phyloP scores from a whole-genome alignment of 2,888 invertebrate species.

The Drosophila pseudotalamancana region DNA sequence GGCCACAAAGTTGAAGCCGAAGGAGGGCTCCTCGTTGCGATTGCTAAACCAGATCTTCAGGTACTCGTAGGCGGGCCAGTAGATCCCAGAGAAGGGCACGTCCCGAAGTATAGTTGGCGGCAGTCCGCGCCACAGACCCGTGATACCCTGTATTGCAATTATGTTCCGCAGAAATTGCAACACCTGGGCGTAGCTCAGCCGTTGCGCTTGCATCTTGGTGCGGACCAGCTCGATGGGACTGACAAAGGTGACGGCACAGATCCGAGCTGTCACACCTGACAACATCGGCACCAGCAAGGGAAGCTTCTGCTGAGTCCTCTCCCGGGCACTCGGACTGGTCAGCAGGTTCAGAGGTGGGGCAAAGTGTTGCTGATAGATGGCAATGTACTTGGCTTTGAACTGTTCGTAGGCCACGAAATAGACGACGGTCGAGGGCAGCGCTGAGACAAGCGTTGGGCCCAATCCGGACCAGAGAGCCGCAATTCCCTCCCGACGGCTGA shows the following conservation, averaged over 20 bases:
- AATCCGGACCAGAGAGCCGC: conserved; percentile 98
- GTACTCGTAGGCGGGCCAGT: conserved; percentile 95
- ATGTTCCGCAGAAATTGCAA: conserved; percentile 86
- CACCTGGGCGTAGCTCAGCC: conserved; percentile 89
- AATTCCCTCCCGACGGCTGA: conserved; percentile 94
- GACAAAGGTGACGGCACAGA: conserved; percentile 92
- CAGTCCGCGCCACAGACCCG: conserved; percentile 92
- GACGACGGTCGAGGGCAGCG: conserved; percentile 97
- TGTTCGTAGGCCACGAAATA: conserved; percentile 99
- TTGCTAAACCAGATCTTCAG: conserved; percentile 87
- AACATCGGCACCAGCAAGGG: conserved; percentile 92
- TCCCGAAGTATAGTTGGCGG: conserved; percentile 81
- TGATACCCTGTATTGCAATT: conserved; percentile 88
- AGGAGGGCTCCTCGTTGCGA: conserved; percentile 86
- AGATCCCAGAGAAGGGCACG: conserved; percentile 88
- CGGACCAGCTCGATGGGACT: conserved; percentile 98
- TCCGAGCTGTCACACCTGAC: conserved; percentile 93
- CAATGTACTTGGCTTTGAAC: conserved; percentile 88
- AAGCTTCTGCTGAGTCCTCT: too few relatives aligned
- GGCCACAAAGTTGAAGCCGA: conserved; percentile 90
- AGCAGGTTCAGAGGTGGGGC: background rate
- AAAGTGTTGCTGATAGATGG: conserved; percentile 63
- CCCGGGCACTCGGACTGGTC: too few relatives aligned
- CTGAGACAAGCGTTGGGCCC: conserved; percentile 97
- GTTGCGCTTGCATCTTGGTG: conserved; percentile 99